A percentile compares a stretch with the other conserved stretches of the same genome.
phyloP scores from a whole-genome alignment of 2,888 invertebrate genomes.

The Capitulum mitella region DNA sequence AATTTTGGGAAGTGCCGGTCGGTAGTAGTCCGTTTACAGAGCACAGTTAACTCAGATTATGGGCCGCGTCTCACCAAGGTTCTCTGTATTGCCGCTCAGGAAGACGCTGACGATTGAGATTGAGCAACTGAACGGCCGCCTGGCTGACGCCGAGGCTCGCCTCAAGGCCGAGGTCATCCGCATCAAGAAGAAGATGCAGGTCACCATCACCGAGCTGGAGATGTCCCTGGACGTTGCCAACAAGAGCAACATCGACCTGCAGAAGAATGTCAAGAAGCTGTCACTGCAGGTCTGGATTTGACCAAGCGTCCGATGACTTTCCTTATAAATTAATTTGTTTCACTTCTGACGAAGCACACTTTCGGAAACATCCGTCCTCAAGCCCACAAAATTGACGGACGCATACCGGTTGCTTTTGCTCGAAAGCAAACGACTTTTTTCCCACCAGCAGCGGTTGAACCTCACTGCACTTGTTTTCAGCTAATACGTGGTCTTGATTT shows the following conservation, averaged over 20 bases:
- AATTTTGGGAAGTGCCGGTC: too few relatives aligned
- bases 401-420: too few relatives aligned
- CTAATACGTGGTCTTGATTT: too few relatives aligned
- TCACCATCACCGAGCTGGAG: conserved; percentile 94
- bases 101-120: conserved; percentile 97
- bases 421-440: too few relatives aligned
- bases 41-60: too few relatives aligned
- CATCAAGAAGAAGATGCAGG: conserved; percentile 98
- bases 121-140: conserved; percentile 88
- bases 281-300: conserved; percentile 20
- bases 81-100: conserved; percentile 50
- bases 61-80: neutral
- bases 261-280: conserved; percentile 93
- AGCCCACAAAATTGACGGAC: too few relatives aligned
- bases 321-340: neutral
- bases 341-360: too few relatives aligned
- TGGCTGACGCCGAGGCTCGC: conserved; percentile 91
- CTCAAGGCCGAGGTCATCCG: conserved; percentile 91
- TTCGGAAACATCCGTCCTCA: too few relatives aligned
- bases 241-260: conserved; percentile 94
- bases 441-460: too few relatives aligned
- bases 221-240: conserved; percentile 95
- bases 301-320: too few relatives aligned
- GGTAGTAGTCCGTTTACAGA: too few relatives aligned
- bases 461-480: too few relatives aligned